Evolutionary conservation across 2,113 vertebrate species (phyloP), one percentile per base, ranked within the genome.

Genomic region (Herpetotheres cachinnans): DNA sequence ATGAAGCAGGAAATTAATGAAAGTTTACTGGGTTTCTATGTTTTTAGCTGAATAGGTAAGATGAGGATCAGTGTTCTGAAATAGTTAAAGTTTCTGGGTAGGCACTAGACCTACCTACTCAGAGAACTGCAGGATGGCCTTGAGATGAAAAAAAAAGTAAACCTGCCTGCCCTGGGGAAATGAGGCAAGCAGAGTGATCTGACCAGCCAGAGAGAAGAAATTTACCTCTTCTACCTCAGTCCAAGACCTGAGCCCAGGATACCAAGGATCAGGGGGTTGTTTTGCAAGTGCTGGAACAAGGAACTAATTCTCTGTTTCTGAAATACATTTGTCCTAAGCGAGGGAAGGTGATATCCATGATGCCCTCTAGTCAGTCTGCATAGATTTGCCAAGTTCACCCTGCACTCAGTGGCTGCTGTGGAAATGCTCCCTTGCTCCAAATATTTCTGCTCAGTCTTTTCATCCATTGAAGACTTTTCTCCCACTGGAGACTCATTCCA

Each of bases 91-190:
- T 50, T 87, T 74, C 61, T 38, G 15, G 15, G 9, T 42, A 36
- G 32, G 10, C 18, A 14, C 3, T 29, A 80, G 47, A 63, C 29
- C 34, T 16, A 18, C 9, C 26, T 54, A 16, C 12, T 66, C 34
- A 77, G 36, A 46, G 36, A 44, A 61, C 14, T 6, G 25, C 30
- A 49, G 0, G 0, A 55, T 11, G 7, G 25, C 14, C 30, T 70
- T 27, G 34, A 78, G 21, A 54, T 19, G 4, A 24, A 6, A 55
- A 78, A 27, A 40, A 40, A 79, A 63, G 7, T 17, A 76, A 72
- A 69, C 20, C 20, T 82, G 20, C 5, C 38, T 72, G 14, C 9
- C 6, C 11, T 47, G 8, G 29, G 4, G 3, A 47, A 82, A 30
- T 24, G 42, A 74, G 10, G 25, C 7, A 70, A 47, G n/a, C 21